phyloP scores from a whole-genome alignment of 2,888 invertebrate genomes.

The Drosophila yooni region DNA sequence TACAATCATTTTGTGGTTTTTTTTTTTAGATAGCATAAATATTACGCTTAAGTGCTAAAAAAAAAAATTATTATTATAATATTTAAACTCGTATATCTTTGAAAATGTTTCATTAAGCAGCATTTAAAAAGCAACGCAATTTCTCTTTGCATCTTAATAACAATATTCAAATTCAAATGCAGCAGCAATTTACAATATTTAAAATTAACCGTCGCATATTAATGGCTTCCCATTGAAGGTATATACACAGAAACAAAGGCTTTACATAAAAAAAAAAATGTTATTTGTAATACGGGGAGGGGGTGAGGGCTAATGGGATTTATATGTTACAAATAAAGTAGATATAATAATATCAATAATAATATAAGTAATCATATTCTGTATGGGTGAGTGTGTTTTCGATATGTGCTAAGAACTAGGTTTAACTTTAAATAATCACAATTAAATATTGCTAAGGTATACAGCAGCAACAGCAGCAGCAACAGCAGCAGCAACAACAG shows the following conservation, averaged over 20 bases:
- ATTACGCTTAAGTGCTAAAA: slow-evolving; percentile 52
- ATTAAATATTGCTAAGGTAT: slow-evolving; percentile 71
- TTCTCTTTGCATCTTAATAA: slow-evolving; percentile 5
- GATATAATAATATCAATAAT: slow-evolving; percentile 36
- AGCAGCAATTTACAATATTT: slow-evolving; percentile 41
- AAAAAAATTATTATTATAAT: slow-evolving; percentile 22
- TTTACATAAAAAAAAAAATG: slow-evolving; percentile 39
- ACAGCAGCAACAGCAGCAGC: slow-evolving; percentile 39
- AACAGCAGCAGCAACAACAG: slow-evolving; percentile 8
- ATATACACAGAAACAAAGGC: slow-evolving; percentile 42
- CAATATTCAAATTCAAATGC: slow-evolving; percentile 32
- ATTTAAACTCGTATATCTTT: slow-evolving; percentile 56
- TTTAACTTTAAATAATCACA: slow-evolving; percentile 72
- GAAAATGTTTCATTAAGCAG: slow-evolving; percentile 50
- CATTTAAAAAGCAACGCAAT: slow-evolving; percentile 42
- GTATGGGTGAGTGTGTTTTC: slow-evolving; percentile 12
- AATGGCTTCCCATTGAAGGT: slow-evolving; percentile 31
- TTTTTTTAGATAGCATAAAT: slow-evolving; percentile 50
- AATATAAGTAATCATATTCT: slow-evolving; percentile 24
- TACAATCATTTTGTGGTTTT: slow-evolving; percentile 37
- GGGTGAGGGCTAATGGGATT: slow-evolving; percentile 13
- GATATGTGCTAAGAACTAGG: slow-evolving; percentile 52
- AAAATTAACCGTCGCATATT: slow-evolving; percentile 36
- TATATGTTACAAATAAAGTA: slow-evolving; percentile 41
- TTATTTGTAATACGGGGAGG: slow-evolving; percentile 13